Base-by-base conservation (phyloP, 2,113 vertebrate genomes). In the Pelvicachromis taeniatus region DNA sequence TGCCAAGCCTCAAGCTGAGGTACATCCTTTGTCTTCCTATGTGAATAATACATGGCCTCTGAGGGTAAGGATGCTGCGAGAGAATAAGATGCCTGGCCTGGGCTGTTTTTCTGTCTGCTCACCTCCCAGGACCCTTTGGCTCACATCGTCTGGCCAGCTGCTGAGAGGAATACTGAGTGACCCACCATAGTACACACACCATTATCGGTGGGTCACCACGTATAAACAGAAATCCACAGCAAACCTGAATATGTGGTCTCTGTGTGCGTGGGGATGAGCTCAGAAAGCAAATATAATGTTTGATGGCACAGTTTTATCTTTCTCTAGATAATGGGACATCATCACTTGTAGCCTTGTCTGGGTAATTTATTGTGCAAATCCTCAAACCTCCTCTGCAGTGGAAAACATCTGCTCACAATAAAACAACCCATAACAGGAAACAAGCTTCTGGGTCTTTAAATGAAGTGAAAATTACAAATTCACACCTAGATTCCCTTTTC, bases 41-140 rank as follows among this genome's bases (percentile, higher is more conserved):
- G 90, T 93, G 87, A 95, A 94, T 94, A 92, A 94, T 91, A 82
- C 90, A 93, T 93, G 78, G 53, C 75, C 42, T 89, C 65, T 26
- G 45, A 84, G 77, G 83, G 38, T 86, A 78, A 10, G 52, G 73
- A 83, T 87, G 73, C 56, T 33, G 29, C 17, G 79, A 61, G 23
- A 90, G 87, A 85, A 85, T 82, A 75, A 61, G 80, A 87, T 82
- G 59, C 16, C 68, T 16, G 70, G 86, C 17, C 78, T 38, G 40
- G 78, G 70, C 48, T 83, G 80, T 80, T 88, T 78, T 86, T 82
- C 79, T 75, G 40, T 77, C 85, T 84, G 53, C 54, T 91, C 83
- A 78, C 81, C 88, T 85, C 80, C 80, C 61, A 85, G 88, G 82
- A 88, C 85, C 85, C 82, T 77, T 78, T 65, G 26, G 31, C 59